Evolutionary conservation across 64 coral and sea anemone genomes (phyloP), one percentile per base, ranked within the genome.

Genomic region (Porites lutea): DNA sequence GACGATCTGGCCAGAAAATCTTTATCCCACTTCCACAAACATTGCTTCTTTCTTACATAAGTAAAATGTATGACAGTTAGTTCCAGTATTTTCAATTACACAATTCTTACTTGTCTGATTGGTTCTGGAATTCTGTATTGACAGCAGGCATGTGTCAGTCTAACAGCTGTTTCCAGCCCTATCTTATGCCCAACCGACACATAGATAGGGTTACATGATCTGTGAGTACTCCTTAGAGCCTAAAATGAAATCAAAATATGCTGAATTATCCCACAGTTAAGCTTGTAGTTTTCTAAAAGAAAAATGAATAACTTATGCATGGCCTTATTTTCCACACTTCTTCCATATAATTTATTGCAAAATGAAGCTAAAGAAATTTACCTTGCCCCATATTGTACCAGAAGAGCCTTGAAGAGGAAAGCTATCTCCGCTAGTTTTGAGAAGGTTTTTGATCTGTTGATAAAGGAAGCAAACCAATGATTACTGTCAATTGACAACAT

Each of bases 141-240:
- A 76, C 95, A 97, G 61, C 88, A 94, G 14, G 71, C 52, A 75
- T 88, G 67, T 63, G 90, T 85, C 14, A 97, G 22, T 8, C 90
- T 61, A 13, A 97, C 88, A 13, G 95, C 95, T 63, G 88, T 90
- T 0, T 91, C 88, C 20, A 97, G 92, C 20, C 88, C 88, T 61
- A 94, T 82, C 27, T 86, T 90, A 78, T 97, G 95, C 15, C 95
- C 95, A 23, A 97, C 82, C 20, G 95, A 97, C 52, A 97, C 61
- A 88, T 94, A 97, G 65, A 97, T 91, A n/a, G 95, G 95, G 14
- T 97, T 97, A 57, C 19, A 74, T 51, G 58, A 20, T 46, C 58
- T n/a, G 48, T 94, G 71, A 48, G 90, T 97, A 53, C 92, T 94
- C 74, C 92, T 75, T 7, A 97, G 44, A 4, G 88, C 95, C 95